Evolutionary conservation across 2,888 invertebrate genomes (phyloP).

Genomic region (Junonia oenone): DNA sequence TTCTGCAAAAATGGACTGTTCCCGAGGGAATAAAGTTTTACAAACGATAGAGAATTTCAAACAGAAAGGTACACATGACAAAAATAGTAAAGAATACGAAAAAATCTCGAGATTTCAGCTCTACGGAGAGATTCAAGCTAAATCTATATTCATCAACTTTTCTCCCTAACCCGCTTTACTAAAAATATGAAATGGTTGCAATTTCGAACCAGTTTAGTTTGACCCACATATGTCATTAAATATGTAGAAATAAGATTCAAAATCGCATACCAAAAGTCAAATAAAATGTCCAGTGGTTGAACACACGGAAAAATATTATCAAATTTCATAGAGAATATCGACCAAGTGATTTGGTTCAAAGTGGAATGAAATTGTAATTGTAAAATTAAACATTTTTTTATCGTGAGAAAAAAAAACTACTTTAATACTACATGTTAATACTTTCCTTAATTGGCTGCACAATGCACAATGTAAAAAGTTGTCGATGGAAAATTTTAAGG

Average conservation of each 20-base stretch:
- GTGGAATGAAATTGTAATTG: neutral
- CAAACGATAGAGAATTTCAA: too few relatives aligned
- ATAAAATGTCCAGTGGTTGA: too few relatives aligned
- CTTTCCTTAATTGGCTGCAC: too few relatives aligned
- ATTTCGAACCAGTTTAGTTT: neutral
- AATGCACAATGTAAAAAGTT: too few relatives aligned
- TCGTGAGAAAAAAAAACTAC: neutral
- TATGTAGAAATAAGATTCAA: neutral
- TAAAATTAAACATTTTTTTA: neutral
- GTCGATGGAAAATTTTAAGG: too few relatives aligned
- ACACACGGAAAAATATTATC: neutral
- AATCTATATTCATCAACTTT: neutral
- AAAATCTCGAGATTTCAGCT: neutral
- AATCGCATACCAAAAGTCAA: neutral
- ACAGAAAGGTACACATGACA: neutral
- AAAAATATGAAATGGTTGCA: neutral
- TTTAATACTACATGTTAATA: too few relatives aligned
- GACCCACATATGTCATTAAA: neutral
- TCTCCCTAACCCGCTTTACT: neutral
- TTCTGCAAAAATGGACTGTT: too few relatives aligned
- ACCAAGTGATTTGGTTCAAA: neutral
- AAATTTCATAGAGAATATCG: neutral
- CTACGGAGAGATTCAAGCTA: neutral
- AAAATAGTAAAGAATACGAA: neutral
- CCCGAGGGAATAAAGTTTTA: too few relatives aligned